phyloP scores from a whole-genome alignment of 2,113 vertebrate species.

The Shinisaurus crocodilurus region DNA sequence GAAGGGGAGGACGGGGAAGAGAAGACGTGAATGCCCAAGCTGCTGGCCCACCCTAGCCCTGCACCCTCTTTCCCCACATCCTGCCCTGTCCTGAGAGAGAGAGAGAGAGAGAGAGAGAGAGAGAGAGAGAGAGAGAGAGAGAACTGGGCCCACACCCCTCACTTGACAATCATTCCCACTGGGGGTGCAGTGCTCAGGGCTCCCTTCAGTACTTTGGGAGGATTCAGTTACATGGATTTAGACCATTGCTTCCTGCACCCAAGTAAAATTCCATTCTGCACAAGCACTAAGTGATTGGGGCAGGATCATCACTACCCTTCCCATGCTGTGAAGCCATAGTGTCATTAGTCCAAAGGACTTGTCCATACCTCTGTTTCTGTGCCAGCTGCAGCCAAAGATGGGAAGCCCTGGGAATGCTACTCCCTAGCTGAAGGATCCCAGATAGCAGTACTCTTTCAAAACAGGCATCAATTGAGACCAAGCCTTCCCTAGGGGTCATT shows the following conservation, averaged over 20 bases:
- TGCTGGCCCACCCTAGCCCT: slow-evolving; percentile 8
- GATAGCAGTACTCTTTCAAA: neutral
- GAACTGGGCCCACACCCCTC: neutral
- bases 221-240: slow-evolving; percentile 4
- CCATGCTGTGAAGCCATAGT: neutral
- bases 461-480: neutral
- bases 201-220: neutral
- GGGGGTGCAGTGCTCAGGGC: neutral
- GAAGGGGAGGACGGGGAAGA: slow-evolving; percentile 60
- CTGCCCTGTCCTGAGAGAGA: neutral
- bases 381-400: neutral
- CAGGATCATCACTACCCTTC: neutral
- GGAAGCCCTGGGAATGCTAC: neutral
- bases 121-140: neutral
- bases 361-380: slow-evolving; percentile 8
- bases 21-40: neutral
- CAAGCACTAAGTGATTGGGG: neutral
- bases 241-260: neutral
- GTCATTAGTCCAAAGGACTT: neutral
- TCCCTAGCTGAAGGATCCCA: neutral
- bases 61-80: neutral
- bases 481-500: neutral
- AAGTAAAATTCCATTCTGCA: neutral
- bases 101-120: neutral
- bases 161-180: slow-evolving; percentile 9